Base-by-base conservation (phyloP, 2,797 vertebrate genomes). In the Potorous gilbertii region DNA sequence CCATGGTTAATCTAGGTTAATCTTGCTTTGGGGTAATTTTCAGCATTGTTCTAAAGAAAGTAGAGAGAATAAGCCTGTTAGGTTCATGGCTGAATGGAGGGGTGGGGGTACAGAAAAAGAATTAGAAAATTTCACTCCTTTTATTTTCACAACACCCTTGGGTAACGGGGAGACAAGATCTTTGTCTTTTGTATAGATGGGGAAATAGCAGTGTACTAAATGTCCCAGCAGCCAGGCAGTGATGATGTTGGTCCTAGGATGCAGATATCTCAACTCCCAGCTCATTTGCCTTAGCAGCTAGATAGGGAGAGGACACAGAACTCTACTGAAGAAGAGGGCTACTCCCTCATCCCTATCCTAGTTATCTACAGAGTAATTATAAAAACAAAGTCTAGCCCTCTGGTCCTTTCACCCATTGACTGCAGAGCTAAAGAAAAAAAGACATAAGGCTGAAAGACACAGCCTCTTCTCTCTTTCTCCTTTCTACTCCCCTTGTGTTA, bases 151-250 rank as follows among this genome's bases (percentile, higher is more conserved):
- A 11, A n/a, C 31, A 34, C 31, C 16, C 28, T 56, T 5, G 21
- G 34, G 5, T 13, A 11, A 27, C 12, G 90, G 12, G 62, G 56
- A 54, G 5, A 46, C 28, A 54, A 55, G 1, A 34, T 27, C 16
- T 1, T 50, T n/a, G 54, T 56, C 50, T 10, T 3, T 52, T 0
- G 0, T 0, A 24, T 29, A 13, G 52, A 40, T 4, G 10, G 0
- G 3, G 54, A n/a, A 55, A 12, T 16, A 52, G 52, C 52, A 54
- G 54, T 3, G 40, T 55, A n/a, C 54, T 92, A 4, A 0, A 6
- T 4, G 31, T 56, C 59, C 95, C 50, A 50, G 52, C 29, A 28
- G 13, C 1, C 29, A 24, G 27, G 13, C 11, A 74, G 40, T 28
- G n/a, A 10, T 62, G 4, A n/a, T 1, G 1, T 4, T 59, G 55